Base-by-base conservation (phyloP, 1,140 invertebrate species). In the Mercenaria mercenaria region DNA sequence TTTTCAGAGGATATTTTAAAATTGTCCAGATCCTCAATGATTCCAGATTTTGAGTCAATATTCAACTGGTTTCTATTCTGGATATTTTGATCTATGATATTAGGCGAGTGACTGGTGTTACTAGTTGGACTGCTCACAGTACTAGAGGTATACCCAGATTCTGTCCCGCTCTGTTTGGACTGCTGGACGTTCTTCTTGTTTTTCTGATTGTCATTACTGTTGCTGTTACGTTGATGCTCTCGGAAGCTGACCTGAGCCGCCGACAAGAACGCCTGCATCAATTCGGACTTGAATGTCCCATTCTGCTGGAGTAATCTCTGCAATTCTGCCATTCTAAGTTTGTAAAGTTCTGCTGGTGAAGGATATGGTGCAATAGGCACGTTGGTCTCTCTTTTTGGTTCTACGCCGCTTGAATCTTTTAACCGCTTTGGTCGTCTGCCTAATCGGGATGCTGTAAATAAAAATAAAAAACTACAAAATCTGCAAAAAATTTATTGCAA, bases 381-480 rank as follows among this genome's bases (percentile, higher is more conserved):
- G 87, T 93, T 94, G 29, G 88, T 85, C 26, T 88, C 89, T n/a
- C 93, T 92, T 23, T 88, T 89, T 56, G 79, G 88, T 18, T 86
- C 87, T 11, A 91, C 92, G 13, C 92, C 93, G 74, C 93, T 88
- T 0, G 93, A 92, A 76, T 96, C 95, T 90, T 96, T 96, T 50
- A 95, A 92, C 32, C 95, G 92, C 83, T 96, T 96, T 50, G 96
- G 96, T 43, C 96, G 88, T 64, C 96, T 91, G n/a, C 96, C 96
- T 32, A 96, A 92, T 64, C 96, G 91, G 52, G 96, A 96, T 20
- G 96, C 95, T 96, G 91, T 43, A 92, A 92, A 89, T 26, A 92
- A 29, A 93, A 64, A 67, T 64, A 50, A 90, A 90, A 56, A 82
- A 15, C 52, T n/a, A n/a, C n/a, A n/a, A n/a, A n/a, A n/a, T 15